Conservation (phyloP, 2,113 vertebrate species). For the Syrrhaptes paradoxus region DNA sequence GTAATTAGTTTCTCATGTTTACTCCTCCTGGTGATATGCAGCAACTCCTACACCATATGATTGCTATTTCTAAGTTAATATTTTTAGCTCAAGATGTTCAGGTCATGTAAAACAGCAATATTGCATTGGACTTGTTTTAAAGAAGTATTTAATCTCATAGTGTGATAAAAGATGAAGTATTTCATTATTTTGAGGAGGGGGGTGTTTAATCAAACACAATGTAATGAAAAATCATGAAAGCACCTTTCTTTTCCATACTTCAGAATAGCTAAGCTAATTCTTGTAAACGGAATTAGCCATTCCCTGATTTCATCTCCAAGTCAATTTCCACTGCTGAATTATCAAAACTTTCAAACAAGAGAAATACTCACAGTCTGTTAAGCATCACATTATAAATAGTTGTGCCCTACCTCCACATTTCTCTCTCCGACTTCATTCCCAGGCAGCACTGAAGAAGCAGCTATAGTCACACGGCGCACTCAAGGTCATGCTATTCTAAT, state of each 20-base stretch:
- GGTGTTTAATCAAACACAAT: neutral
- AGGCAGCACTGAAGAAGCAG: conserved; percentile 26
- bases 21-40: neutral
- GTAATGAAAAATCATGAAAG: neutral
- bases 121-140: neutral
- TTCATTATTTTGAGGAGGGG: neutral
- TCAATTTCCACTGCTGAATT: conserved; percentile 49
- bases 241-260: neutral
- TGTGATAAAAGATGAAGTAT: neutral
- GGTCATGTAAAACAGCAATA: neutral
- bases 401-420: conserved; percentile 17
- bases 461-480: conserved; percentile 42
- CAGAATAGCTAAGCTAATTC: neutral
- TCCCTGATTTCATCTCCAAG: conserved; percentile 5
- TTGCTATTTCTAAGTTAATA: neutral
- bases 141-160: neutral
- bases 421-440: conserved; percentile 41
- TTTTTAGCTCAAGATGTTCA: neutral
- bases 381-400: conserved; percentile 42
- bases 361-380: conserved; percentile 2
- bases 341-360: conserved; percentile 48
- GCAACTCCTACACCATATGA: neutral
- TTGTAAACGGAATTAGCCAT: neutral
- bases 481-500: conserved; percentile 67
- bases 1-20: conserved; percentile 37